Percentiles rank a stretch among this genome's conserved stretches.
Conservation (phyloP, 35 echinoderm and acorn worm genomes). For the Stichopus chloronotus region DNA sequence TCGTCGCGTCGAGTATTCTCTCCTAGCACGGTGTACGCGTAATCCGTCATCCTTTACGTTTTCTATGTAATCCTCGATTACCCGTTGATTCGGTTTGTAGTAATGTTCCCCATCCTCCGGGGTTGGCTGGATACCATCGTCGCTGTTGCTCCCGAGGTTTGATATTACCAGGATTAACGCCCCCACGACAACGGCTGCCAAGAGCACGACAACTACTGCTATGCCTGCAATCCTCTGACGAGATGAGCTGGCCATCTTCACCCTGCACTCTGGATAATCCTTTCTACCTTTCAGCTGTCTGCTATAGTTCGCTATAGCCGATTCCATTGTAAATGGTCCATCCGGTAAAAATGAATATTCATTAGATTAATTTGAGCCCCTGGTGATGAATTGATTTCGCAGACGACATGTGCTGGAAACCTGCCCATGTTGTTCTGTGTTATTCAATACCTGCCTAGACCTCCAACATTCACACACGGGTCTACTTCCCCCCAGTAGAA, state of each 20-base stretch:
- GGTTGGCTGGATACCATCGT: not conserved
- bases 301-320: not conserved
- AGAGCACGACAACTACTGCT: not conserved
- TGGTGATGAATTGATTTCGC: not conserved
- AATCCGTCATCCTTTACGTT: not conserved
- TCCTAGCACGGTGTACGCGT: not conserved
- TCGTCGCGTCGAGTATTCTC: slow-evolving; percentile 4
- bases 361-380: not conserved
- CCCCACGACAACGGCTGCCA: not conserved
- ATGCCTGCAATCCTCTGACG: not conserved
- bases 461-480: no score
- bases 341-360: not conserved
- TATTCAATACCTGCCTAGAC: no score
- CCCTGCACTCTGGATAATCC: no score
- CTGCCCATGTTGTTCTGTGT: not conserved
- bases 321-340: not conserved
- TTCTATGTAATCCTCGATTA: not conserved
- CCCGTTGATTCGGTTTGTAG: not conserved
- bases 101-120: not conserved
- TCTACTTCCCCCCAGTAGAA: no score
- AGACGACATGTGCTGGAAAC: not conserved
- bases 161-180: not conserved
- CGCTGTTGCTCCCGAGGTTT: not conserved
- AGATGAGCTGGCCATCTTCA: not conserved
- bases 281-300: no score